Evolutionary conservation across 2,888 invertebrate species (phyloP).

Genomic region (Microplitis manilae): DNA sequence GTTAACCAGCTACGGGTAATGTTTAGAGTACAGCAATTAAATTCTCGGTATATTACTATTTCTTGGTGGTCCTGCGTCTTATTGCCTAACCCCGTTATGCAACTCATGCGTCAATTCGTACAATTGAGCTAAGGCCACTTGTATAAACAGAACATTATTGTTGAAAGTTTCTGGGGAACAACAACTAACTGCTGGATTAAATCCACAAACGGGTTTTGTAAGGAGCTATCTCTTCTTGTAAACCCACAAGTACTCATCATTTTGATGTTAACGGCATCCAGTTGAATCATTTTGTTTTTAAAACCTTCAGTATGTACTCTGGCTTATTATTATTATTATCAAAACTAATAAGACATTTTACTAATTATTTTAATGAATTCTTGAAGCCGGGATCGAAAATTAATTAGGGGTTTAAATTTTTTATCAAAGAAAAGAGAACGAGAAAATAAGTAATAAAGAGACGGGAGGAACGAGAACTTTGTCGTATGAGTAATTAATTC

Average conservation of each 20-base stretch:
- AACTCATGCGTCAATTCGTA: conserved; percentile 20
- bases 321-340: background rate
- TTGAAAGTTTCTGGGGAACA: conserved; percentile 32
- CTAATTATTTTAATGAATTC: too few species aligned
- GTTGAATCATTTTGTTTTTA: background rate
- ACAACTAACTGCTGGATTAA: conserved; percentile 21
- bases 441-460: background rate
- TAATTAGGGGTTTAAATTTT: background rate
- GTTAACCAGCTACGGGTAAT: too few species aligned
- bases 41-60: too few species aligned
- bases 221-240: conserved; percentile 1
- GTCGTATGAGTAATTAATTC: conserved; percentile 61
- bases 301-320: background rate
- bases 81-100: background rate
- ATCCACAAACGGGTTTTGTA: conserved; percentile 20
- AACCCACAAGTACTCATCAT: conserved; percentile 3
- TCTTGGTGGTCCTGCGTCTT: background rate
- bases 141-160: conserved; percentile 20
- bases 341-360: too few species aligned
- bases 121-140: conserved; percentile 22
- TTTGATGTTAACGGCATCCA: background rate
- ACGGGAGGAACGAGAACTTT: background rate
- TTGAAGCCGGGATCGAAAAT: background rate
- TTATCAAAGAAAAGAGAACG: background rate
- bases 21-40: too few species aligned